Percentiles rank a stretch among this genome's conserved stretches.
These are phyloP conservation scores for Unio pictorum DNA, from an alignment of 2,888 invertebrate species.

Conservation along the genomic window DNA sequence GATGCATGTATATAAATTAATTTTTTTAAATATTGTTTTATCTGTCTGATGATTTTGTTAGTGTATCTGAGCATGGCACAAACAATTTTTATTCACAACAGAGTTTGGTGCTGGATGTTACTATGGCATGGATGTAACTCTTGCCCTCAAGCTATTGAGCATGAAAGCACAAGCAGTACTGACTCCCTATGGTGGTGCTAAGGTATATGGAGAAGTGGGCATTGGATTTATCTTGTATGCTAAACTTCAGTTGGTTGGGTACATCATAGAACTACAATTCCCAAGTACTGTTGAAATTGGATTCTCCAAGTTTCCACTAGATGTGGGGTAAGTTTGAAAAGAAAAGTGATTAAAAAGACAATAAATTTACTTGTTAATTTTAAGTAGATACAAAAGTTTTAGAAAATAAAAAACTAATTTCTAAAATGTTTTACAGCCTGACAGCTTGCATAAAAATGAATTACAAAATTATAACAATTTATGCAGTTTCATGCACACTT, in stretches of 20 bases:
- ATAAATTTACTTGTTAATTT: too few species aligned
- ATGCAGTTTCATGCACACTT: too few species aligned
- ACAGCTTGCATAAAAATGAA: too few species aligned
- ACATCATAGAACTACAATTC: conserved; percentile 35
- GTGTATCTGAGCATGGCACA: too few species aligned
- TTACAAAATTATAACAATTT: too few species aligned
- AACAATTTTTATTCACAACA: background rate
- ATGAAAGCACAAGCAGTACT: conserved; percentile 21
- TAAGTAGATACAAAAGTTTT: too few species aligned
- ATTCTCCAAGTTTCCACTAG: conserved; percentile 49
- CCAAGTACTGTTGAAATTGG: conserved; percentile 38
- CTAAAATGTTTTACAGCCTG: too few species aligned
- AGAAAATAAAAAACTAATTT: too few species aligned
- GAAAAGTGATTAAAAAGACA: too few species aligned
- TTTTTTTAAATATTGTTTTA: too few species aligned
- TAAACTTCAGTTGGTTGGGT: conserved; percentile 33
- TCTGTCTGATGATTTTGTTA: too few species aligned
- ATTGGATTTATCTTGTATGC: conserved; percentile 35
- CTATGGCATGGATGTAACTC: conserved; percentile 29
- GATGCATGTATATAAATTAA: too few species aligned
- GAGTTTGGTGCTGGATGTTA: conserved; percentile 33
- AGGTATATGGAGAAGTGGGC: conserved; percentile 27
- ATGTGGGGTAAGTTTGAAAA: conserved; percentile 32
- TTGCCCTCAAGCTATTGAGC: conserved; percentile 26
- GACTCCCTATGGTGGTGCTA: conserved; percentile 24